phyloP scores from a whole-genome alignment of 2,113 vertebrate genomes.

The Phalacrocorax pelagicus region DNA sequence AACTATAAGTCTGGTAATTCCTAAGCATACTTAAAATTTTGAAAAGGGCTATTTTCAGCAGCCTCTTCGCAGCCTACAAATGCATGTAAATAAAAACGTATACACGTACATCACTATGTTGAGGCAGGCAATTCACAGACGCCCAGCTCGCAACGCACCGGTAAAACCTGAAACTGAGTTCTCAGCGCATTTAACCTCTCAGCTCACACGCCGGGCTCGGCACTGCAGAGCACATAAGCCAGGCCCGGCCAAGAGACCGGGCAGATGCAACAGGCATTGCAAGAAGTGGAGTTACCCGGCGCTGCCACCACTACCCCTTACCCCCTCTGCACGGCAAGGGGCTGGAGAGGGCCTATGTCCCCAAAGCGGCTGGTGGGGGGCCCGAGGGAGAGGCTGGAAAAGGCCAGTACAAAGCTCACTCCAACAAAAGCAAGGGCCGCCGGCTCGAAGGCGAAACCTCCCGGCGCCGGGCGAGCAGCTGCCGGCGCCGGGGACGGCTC shows the following conservation, averaged over 20 bases:
- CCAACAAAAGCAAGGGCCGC: background rate
- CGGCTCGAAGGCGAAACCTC: background rate
- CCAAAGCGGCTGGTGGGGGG: background rate
- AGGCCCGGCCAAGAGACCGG: background rate
- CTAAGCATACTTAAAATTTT: background rate
- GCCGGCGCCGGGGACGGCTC: background rate
- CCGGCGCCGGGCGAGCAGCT: background rate
- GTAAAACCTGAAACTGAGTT: background rate
- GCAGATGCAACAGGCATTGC: background rate
- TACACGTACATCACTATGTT: rapidly evolving
- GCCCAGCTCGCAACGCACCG: background rate
- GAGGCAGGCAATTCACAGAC: rapidly evolving
- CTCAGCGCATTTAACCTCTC: rapidly evolving
- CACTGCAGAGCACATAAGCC: background rate
- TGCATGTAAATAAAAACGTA: too few relatives aligned
- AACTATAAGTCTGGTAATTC: background rate
- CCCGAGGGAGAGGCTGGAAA: background rate
- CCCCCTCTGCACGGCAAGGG: background rate
- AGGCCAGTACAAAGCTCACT: rapidly evolving
- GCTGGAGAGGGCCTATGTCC: background rate
- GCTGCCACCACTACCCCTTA: background rate
- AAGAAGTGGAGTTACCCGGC: background rate
- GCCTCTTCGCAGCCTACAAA: background rate
- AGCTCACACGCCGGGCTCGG: background rate
- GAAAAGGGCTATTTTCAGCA: background rate